Base-by-base conservation (phyloP, 2,888 invertebrate genomes). In the Epistrophe eligans region DNA sequence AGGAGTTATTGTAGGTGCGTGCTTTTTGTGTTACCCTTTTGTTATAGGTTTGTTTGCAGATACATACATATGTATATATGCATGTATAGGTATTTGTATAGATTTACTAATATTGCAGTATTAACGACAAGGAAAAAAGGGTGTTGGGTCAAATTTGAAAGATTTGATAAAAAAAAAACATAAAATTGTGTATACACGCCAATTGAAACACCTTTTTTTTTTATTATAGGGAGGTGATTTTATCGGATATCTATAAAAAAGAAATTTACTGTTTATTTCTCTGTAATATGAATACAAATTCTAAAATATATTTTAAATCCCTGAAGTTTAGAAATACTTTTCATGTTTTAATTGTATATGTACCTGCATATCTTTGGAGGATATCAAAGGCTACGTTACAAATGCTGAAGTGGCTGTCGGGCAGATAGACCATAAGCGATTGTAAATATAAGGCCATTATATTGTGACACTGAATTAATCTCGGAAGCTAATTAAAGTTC, bases 1-100 rank as follows among this genome's bases (percentile, higher is more conserved):
- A 45, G 13, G 52, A 52, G 11, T 66, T 72, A 58, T 19, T 32
- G 73, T 55, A 79, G 77, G 77, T 83, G 77, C 58, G 77, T 73
- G 60, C 35, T 73, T 67, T 77, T 67, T 77, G 73, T 83, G 58
- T 77, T 60, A 72, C 50, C 52, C 35, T 60, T 66, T 52, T 28
- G 52, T 40, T 67, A 2, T 9, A 35, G 3, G 24, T 24, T 2
- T 32, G 32, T 32, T 32, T 32, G 7, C 7, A 32, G 32, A 32
- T 6, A 32, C 38, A 52, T 38, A 62, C 52, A 17, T 58, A 50
- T 17, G 40, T 43, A 55, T 6, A 5, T 6, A n/a, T n/a, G n/a
- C n/a, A n/a, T n/a, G n/a, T n/a, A n/a, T n/a, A n/a, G n/a, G n/a
- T n/a, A n/a, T n/a, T n/a, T n/a, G n/a, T n/a, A 70, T 24, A 55